Evolutionary conservation across 2,888 invertebrate species (phyloP), one percentile per base, ranked within the genome.

Genomic region (Pilophorus perplexus): DNA sequence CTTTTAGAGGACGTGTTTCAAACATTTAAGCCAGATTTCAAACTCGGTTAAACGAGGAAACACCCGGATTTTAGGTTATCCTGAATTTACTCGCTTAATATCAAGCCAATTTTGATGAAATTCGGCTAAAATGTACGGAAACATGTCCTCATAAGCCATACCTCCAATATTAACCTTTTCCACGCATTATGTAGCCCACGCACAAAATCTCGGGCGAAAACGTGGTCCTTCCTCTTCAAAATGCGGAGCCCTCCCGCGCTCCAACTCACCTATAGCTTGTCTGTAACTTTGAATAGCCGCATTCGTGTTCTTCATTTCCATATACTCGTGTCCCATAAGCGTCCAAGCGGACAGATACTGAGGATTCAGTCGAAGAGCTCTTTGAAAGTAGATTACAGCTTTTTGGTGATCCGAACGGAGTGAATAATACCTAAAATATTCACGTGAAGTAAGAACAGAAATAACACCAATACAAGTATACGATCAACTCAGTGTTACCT

Each of bases 251-350:
- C n/a, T n/a, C n/a, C n/a, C n/a, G n/a, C n/a, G n/a, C n/a, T n/a
- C n/a, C n/a, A n/a, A 28, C 52, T 52, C 79, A 93, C 93, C 94
- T 73, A 97, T 91, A 48, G 98, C 98, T 78, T 94, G 93, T 74
- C 97, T 83, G 76, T 99, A 99, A 74, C 97, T 93, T 75, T 96
- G 93, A 75, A 98, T 96, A n/a, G 98, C 98, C 14, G 96, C 97
- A 78, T 93, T 93, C 0, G 94, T 93, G 77, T 98, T 98, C 78
- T 98, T 98, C 79, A 98, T 84, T 79, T 99, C 98, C 88, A 99
- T 94, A 77, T 92, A 98, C 78, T 99, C 98, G 76, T 99, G 99
- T 0, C 99, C 99, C 86, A 99, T 93, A 44, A 99, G 81, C 1
- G 96, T 97, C 97, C 97, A 99, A 0, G 95, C 97, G 0, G 94